Evolutionary conservation across 2,113 vertebrate species (phyloP).

Genomic region (Microtus richardsoni): DNA sequence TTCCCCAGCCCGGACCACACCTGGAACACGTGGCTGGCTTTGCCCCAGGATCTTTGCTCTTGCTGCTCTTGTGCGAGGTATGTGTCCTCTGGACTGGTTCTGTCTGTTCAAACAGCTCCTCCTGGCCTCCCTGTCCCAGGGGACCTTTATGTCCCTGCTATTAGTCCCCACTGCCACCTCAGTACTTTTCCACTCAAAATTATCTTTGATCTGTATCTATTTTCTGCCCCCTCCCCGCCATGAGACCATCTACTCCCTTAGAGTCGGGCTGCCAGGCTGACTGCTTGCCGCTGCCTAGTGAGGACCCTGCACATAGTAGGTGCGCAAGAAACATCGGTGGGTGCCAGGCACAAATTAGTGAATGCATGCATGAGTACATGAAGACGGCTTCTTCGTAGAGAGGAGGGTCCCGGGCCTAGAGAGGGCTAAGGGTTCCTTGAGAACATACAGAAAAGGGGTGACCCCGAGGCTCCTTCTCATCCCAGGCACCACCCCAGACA

Average conservation of each 20-base stretch:
- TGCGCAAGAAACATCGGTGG: neutral
- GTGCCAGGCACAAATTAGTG: neutral
- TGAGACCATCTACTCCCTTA: neutral
- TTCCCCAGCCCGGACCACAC: neutral
- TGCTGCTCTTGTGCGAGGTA: neutral
- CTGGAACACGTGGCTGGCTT: neutral
- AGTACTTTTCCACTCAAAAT: neutral
- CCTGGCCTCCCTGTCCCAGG: neutral
- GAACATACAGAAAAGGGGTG: neutral
- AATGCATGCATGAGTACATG: neutral
- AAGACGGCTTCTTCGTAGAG: neutral
- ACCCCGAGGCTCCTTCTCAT: neutral
- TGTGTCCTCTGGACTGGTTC: neutral
- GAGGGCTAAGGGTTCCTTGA: neutral
- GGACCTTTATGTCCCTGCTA: neutral
- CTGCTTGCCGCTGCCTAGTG: neutral
- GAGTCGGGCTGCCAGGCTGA: neutral
- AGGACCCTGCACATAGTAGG: neutral
- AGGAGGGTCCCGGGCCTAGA: neutral
- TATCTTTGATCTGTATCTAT: neutral
- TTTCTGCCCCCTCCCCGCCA: neutral
- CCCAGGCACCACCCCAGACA: neutral
- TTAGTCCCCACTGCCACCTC: neutral
- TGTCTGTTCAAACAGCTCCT: neutral
- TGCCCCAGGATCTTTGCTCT: constrained; percentile 5